phyloP scores from a whole-genome alignment of 2,888 invertebrate genomes.

The Cheilosia urbana region DNA sequence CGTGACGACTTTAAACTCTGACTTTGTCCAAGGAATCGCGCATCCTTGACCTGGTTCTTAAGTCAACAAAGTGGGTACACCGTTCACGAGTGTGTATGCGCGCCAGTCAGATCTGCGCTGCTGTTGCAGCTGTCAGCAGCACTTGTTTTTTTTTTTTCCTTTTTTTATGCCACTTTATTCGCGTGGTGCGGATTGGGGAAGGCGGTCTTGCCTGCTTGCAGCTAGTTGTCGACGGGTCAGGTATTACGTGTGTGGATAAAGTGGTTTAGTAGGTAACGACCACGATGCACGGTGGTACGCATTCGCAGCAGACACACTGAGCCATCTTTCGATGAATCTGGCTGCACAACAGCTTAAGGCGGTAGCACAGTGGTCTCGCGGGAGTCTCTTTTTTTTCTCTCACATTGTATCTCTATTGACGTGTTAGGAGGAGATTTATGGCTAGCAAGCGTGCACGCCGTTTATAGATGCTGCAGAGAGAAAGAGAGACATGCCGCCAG shows the following conservation, averaged over 20 bases:
- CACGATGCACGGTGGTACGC: constrained; percentile 42
- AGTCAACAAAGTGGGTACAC: constrained; percentile 79
- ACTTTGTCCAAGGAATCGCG: constrained; percentile 78
- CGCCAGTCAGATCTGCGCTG: constrained; percentile 18
- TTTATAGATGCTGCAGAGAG: constrained; percentile 43
- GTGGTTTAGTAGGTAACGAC: constrained; percentile 61
- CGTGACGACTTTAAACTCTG: constrained; percentile 76
- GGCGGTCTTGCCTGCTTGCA: constrained; percentile 40
- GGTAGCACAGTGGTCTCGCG: constrained; percentile 2
- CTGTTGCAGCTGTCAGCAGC: constrained; percentile 66
- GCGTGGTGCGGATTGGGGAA: background rate
- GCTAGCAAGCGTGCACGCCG: constrained; percentile 19
- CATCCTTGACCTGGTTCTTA: constrained; percentile 84
- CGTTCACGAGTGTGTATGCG: constrained; percentile 13
- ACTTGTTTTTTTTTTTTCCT: constrained; percentile 68
- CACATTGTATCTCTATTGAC: constrained; percentile 8
- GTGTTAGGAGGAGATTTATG: constrained; percentile 67
- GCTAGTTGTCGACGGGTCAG: constrained; percentile 48
- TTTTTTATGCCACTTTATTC: constrained; percentile 55
- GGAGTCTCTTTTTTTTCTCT: background rate
- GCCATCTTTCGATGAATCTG: constrained; percentile 26
- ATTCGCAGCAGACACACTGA: constrained; percentile 40
- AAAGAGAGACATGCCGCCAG: constrained; percentile 11
- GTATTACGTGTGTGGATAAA: constrained; percentile 68
- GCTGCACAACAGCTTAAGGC: constrained; percentile 24